Base-by-base conservation (phyloP, 2,113 vertebrate genomes). In the Fulica atra region DNA sequence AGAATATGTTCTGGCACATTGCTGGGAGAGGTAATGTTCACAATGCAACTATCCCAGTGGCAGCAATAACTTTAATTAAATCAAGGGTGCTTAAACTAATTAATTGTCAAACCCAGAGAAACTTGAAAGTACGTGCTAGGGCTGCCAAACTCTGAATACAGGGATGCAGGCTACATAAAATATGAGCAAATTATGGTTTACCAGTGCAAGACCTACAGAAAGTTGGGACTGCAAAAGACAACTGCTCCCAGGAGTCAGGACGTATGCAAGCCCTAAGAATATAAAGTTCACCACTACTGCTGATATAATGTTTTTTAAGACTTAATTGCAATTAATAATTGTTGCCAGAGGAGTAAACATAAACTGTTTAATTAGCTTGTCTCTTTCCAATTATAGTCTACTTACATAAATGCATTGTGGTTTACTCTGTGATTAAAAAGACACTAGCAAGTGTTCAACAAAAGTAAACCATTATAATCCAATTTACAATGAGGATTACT, bases 321-420 rank as follows among this genome's bases (percentile, higher is more conserved):
- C 38, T 87, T 87, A 91, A 84, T 92, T 95, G 87, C 70, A 80
- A 89, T 94, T 93, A 94, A 65, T 84, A 92, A 40, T 56, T 72
- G 73, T 72, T 95, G 63, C 25, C 73, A 86, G 50, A 81, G 15
- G 24, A 11, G 83, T 40, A 95, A 93, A 91, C 38, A 35, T 86
- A n/a, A 74, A 74, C 64, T 63, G 38, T 48, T 84, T 89, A 95
- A 86, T 94, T 88, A 94, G 33, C 40, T 50, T 29, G 28, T 68
- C 72, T 88, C 64, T 74, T 94, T 86, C 64, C 38, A 94, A 42
- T 93, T 86, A 78, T 72, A 69, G 21, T 57, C 44, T 64, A 28
- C 54, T 89, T 68, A 31, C 59, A 82, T 71, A 90, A 83, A 95
- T 35, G 53, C 24, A 33, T 35, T 71, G 50, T 31, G 38, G 53